A percentile compares a stretch with the other conserved stretches of the same genome.
Evolutionary conservation across 2,113 vertebrate genomes (phyloP).

Genomic region (Heptranchias perlo): DNA sequence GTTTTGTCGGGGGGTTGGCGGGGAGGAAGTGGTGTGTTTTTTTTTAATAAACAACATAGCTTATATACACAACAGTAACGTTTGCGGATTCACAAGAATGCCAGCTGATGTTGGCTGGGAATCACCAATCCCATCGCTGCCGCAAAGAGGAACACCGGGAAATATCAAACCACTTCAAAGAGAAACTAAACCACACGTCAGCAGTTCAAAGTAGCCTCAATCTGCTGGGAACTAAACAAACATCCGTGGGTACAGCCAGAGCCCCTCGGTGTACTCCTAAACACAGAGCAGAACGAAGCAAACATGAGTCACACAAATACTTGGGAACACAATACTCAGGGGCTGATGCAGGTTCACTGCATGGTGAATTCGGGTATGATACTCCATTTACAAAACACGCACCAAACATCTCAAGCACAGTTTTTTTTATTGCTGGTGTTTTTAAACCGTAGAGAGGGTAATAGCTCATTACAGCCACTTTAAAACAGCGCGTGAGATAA

Average conservation of each 20-base stretch:
- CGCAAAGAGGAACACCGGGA: not conserved
- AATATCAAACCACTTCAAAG: not conserved
- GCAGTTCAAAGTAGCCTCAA: not conserved
- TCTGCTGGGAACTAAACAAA: not conserved
- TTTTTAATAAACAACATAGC: not conserved
- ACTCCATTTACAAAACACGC: not conserved
- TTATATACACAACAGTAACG: not conserved
- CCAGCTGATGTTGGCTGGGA: not conserved
- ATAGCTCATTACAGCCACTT: not conserved
- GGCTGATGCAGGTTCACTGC: not conserved
- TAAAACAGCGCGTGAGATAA: not conserved
- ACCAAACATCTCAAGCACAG: not conserved
- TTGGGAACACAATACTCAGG: not conserved
- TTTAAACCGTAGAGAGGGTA: not conserved
- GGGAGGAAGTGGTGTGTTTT: not conserved
- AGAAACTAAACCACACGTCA: not conserved
- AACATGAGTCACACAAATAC: constrained; percentile 10
- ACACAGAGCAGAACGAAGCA: not conserved
- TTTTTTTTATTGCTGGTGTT: not conserved
- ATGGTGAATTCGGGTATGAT: not conserved
- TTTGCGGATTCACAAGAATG: not conserved
- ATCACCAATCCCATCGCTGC: not conserved
- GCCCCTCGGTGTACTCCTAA: not conserved
- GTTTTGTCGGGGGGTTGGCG: too few species aligned
- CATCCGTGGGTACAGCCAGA: not conserved